Conservation (phyloP, 2,113 vertebrate species). For the Cygnus atratus region DNA sequence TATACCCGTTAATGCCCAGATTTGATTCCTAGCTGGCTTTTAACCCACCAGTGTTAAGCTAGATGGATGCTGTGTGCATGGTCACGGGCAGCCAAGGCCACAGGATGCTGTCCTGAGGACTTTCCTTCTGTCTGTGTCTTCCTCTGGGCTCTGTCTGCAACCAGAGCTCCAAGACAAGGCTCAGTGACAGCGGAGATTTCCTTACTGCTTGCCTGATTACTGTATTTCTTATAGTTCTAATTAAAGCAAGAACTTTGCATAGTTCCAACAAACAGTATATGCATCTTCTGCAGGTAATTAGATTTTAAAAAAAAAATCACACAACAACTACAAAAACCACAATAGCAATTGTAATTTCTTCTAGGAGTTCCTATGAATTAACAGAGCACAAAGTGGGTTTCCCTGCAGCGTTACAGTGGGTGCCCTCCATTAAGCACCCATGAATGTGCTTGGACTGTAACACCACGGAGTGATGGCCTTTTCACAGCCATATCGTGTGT, state of each 20-base stretch:
- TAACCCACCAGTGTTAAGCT: rapidly evolving
- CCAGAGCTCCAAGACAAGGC: background rate
- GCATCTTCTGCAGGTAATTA: background rate
- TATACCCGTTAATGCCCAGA: too few relatives aligned
- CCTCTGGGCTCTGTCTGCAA: background rate
- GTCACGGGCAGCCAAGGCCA: background rate
- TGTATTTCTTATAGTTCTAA: background rate
- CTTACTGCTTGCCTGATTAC: background rate
- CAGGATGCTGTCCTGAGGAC: background rate
- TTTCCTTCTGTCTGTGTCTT: rapidly evolving
- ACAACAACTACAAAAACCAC: too few relatives aligned
- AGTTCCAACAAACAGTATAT: background rate
- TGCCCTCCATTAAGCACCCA: rapidly evolving
- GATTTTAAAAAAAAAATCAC: background rate
- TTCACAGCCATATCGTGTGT: background rate
- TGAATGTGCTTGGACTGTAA: background rate
- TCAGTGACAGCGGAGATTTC: background rate
- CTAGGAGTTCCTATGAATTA: background rate
- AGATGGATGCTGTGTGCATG: background rate
- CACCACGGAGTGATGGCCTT: rapidly evolving
- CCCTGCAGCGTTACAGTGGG: rapidly evolving
- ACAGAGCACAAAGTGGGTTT: background rate
- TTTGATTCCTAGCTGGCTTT: background rate
- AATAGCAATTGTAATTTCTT: background rate
- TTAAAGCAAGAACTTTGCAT: rapidly evolving